Evolutionary conservation across 2,113 vertebrate genomes (phyloP).

Genomic region (Proteles cristata): DNA sequence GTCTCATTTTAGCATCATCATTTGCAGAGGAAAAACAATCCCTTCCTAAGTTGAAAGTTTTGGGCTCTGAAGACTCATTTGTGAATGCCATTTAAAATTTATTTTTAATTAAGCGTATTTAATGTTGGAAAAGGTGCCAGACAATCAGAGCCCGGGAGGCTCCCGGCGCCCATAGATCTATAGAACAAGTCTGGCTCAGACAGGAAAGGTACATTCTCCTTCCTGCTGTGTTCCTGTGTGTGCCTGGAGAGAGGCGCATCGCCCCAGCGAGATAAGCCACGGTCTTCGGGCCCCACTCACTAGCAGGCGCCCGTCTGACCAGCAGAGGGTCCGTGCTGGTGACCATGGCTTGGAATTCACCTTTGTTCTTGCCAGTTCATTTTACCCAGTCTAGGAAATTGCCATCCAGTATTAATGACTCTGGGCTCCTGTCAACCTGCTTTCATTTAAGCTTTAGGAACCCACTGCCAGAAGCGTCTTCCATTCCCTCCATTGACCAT

Average conservation of each 20-base stretch:
- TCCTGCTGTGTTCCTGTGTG: constrained; percentile 66
- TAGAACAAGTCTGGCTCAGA: constrained; percentile 69
- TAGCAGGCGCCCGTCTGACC: not conserved
- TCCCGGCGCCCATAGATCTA: constrained; percentile 68
- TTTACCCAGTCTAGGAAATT: constrained; percentile 65
- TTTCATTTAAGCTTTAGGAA: constrained; percentile 58
- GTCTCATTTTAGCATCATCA: constrained; percentile 77
- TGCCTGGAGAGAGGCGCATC: constrained; percentile 58
- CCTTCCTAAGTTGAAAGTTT: constrained; percentile 71
- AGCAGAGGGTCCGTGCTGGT: constrained; percentile 31
- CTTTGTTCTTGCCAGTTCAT: constrained; percentile 57
- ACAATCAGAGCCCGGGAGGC: constrained; percentile 68
- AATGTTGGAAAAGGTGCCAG: constrained; percentile 73
- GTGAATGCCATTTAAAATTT: constrained; percentile 77
- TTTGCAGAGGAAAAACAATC: constrained; percentile 78
- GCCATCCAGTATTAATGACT: constrained; percentile 57
- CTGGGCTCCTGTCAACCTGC: constrained; percentile 53
- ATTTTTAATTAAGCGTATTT: constrained; percentile 76
- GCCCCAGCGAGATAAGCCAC: constrained; percentile 29
- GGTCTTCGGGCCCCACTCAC: constrained; percentile 33
- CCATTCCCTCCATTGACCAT: constrained; percentile 28
- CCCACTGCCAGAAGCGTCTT: constrained; percentile 56
- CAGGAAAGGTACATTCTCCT: constrained; percentile 66
- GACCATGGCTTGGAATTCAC: constrained; percentile 45
- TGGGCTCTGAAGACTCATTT: constrained; percentile 77